A percentile compares a stretch with the other conserved stretches of the same genome.
phyloP scores from a whole-genome alignment of 2,113 vertebrate genomes.

The Xerus inauris region DNA sequence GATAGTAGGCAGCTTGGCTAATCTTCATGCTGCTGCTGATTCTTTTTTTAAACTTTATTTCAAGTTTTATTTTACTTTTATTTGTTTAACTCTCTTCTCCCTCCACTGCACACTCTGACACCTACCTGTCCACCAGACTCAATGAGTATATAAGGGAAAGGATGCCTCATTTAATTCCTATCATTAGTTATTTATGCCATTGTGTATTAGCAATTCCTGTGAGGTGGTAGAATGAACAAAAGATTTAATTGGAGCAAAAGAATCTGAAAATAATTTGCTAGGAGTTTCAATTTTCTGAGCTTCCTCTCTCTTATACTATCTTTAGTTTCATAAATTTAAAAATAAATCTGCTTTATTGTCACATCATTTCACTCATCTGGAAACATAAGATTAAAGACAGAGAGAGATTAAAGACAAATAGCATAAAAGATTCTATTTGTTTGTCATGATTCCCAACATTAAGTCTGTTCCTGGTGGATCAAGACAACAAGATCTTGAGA shows the following conservation, averaged over 20 bases:
- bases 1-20: not conserved
- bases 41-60: not conserved
- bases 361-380: not conserved
- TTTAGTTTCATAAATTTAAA: slow-evolving; percentile 40
- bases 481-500: not conserved
- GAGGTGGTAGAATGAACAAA: not conserved
- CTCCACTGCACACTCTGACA: too few relatives aligned
- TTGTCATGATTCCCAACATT: not conserved
- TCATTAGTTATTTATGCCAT: not conserved
- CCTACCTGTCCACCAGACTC: not conserved
- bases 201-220: not conserved
- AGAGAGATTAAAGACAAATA: slow-evolving; percentile 24
- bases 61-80: not conserved
- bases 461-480: slow-evolving; percentile 7
- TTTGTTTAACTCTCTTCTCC: not conserved
- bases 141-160: not conserved
- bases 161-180: not conserved
- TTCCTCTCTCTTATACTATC: not conserved
- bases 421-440: not conserved
- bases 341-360: not conserved
- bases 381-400: slow-evolving; percentile 25
- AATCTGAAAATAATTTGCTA: slow-evolving; percentile 23
- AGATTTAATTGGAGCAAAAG: slow-evolving; percentile 18
- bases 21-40: not conserved
- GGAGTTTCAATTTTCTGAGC: not conserved